These are phyloP conservation scores for Trachelipus rathkii DNA, from an alignment of 1,140 invertebrate species.

Conservation along the genomic window DNA sequence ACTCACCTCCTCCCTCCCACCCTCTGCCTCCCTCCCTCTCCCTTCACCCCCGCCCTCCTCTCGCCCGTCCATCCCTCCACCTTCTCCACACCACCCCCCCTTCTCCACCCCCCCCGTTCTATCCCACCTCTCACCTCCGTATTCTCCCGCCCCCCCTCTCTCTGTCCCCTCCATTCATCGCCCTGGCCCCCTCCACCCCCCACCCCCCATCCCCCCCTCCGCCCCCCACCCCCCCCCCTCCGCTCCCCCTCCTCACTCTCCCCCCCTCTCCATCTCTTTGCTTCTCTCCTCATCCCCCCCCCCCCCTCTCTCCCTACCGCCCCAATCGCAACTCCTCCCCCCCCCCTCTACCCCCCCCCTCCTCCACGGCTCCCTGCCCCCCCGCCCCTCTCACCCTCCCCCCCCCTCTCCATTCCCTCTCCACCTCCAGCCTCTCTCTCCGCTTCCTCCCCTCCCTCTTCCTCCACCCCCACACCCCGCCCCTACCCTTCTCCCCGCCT, in stretches of 20 bases:
- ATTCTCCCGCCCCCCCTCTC: background rate
- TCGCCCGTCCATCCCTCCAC: background rate
- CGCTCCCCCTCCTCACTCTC: background rate
- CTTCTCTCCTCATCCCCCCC: background rate
- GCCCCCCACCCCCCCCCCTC: too few species aligned
- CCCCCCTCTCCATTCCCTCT: background rate
- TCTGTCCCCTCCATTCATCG: background rate
- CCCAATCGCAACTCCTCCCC: background rate
- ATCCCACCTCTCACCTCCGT: background rate
- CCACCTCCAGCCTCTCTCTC: background rate
- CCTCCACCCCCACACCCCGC: background rate
- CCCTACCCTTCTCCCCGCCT: background rate
- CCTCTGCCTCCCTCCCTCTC: background rate
- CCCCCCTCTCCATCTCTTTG: background rate
- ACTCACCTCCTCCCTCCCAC: background rate
- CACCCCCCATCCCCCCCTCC: background rate
- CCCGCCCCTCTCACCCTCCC: background rate
- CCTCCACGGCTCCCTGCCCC: background rate
- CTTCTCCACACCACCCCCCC: background rate
- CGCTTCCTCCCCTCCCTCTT: background rate
- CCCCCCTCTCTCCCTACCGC: background rate
- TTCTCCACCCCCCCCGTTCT: background rate
- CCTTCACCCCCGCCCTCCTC: background rate
- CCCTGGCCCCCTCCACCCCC: background rate
- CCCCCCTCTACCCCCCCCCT: background rate